Evolutionary conservation across 2,113 vertebrate genomes (phyloP), one percentile per base, ranked within the genome.

Genomic region (Otolemur garnettii): DNA sequence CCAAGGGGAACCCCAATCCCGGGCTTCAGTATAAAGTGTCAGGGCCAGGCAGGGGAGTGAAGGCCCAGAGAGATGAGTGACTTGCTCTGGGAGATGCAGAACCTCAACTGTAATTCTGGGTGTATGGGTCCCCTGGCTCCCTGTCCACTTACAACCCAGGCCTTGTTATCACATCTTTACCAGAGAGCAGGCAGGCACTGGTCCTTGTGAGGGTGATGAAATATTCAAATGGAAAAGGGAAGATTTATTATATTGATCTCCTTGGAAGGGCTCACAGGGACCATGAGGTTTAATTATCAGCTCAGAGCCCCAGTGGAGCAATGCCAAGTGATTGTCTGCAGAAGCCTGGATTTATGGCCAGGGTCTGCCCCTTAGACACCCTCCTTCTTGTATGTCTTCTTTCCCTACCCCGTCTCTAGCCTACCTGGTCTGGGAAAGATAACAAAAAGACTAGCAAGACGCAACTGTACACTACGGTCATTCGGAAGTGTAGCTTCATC

Each of bases 221-320:
- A 98, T 97, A 97, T 96, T 96, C 96, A 96, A 98, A 96, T 87
- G 84, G 96, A 94, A 92, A 96, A 81, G 45, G 42, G 80, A 71
- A 95, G 98, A 97, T 98, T 98, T 96, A 97, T 97, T 68, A 24
- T 92, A 97, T 97, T 95, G 98, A 97, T 98, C 96, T 97, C 90
- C 91, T 96, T 2, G 45, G 95, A 94, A 98, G 96, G 92, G 93
- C 98, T 97, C 97, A 0, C 1, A 71, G 97, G 98, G 89, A 96
- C 96, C 30, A 79, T 94, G 97, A 97, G 97, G 92, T 97, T 98
- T 98, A 98, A 98, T 98, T 98, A 98, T 87, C 92, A 69, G 38
- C 81, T 79, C 0, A 4, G 93, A 74, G 95, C 90, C 97, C 90
- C 91, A 1, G 38, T 4, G 71, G 97, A 95, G 87, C 92, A 79